phyloP scores from a whole-genome alignment of 2,888 invertebrate species.

The Melangyna quadrimaculata region DNA sequence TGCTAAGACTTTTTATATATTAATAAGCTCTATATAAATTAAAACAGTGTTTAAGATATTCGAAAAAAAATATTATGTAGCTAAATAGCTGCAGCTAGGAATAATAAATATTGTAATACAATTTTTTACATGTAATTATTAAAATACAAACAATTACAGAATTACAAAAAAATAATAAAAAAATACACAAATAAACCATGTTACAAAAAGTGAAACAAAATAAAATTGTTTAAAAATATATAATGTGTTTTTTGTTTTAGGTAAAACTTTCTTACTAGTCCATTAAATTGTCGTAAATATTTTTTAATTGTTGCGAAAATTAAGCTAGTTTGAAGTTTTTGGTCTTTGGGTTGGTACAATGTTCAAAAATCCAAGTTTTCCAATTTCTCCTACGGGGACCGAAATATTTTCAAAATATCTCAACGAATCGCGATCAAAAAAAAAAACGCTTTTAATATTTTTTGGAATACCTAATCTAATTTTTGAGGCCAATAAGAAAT shows the following conservation, averaged over 20 bases:
- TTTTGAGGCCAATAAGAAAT: too few relatives aligned
- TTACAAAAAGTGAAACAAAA: conserved; percentile 62
- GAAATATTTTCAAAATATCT: too few relatives aligned
- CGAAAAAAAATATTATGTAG: conserved; percentile 34
- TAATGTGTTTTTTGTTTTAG: not conserved
- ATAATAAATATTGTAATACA: conserved; percentile 48
- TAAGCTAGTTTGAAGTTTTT: too few relatives aligned
- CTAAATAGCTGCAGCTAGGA: conserved; percentile 62
- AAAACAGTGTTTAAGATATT: conserved; percentile 39
- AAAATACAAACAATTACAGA: conserved; percentile 24
- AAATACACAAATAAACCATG: conserved; percentile 47
- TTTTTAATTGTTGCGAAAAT: too few relatives aligned
- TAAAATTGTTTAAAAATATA: conserved; percentile 68
- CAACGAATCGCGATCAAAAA: too few relatives aligned
- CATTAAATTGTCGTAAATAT: too few relatives aligned
- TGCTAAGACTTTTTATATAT: conserved; percentile 65
- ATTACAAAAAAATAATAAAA: conserved; percentile 53
- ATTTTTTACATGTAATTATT: conserved; percentile 67
- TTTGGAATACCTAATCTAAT: too few relatives aligned
- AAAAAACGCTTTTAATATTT: too few relatives aligned
- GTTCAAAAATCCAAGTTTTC: too few relatives aligned
- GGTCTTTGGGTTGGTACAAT: too few relatives aligned
- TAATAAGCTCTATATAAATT: conserved; percentile 29
- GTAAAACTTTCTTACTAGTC: too few relatives aligned
- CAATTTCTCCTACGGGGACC: too few relatives aligned